A percentile compares a stretch with the other conserved stretches of the same genome.
phyloP scores from a whole-genome alignment of 1,140 invertebrate genomes.

The Pectinophora gossypiella region DNA sequence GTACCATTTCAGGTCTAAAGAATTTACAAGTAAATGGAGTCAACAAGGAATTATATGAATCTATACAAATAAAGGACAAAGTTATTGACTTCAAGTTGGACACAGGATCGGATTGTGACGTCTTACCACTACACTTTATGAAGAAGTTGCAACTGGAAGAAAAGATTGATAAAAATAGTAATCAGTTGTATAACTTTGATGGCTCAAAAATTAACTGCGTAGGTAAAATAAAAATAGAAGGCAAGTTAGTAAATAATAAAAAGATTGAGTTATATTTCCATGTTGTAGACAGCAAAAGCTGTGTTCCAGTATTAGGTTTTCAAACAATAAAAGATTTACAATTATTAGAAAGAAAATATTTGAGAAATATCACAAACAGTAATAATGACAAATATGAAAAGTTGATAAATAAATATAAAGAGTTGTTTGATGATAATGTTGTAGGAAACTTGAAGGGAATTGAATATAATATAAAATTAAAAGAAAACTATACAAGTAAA shows the following conservation, averaged over 20 bases:
- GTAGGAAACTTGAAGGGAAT: background rate
- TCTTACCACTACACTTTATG: background rate
- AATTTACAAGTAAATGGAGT: too few species aligned
- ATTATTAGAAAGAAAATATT: background rate
- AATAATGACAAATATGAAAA: background rate
- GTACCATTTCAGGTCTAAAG: too few species aligned
- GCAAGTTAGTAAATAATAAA: background rate
- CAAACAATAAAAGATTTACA: background rate
- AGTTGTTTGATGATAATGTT: background rate
- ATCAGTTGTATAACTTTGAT: background rate
- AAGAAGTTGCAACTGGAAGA: background rate
- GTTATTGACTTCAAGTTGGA: background rate
- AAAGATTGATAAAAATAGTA: background rate
- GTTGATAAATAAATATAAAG: background rate
- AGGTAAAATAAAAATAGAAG: background rate
- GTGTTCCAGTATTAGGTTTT: background rate
- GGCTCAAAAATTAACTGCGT: background rate
- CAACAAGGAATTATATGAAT: too few species aligned
- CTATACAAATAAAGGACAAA: background rate
- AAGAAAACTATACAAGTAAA: background rate
- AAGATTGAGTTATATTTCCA: background rate
- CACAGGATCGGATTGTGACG: background rate
- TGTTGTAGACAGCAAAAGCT: background rate
- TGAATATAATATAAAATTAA: background rate
- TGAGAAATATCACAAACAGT: background rate